These are phyloP conservation scores for Ciconia boyciana DNA, from an alignment of 2,113 vertebrate species.

Conservation along the genomic window DNA sequence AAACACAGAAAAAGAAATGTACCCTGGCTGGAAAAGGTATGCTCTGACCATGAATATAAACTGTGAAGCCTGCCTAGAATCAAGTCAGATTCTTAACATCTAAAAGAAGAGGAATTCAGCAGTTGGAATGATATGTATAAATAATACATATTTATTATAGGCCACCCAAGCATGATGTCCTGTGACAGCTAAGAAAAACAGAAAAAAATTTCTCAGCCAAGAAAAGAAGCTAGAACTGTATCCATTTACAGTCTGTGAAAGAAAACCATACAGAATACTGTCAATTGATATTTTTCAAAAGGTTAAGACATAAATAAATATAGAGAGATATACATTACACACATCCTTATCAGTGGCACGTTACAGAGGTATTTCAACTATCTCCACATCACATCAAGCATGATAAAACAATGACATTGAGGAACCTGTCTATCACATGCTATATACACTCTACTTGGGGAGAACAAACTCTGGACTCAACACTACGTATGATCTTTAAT, in stretches of 20 bases:
- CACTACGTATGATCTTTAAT: not conserved
- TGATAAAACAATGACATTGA: not conserved
- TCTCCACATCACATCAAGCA: not conserved
- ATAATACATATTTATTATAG: not conserved
- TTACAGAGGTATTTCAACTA: not conserved
- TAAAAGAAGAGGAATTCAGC: conserved; percentile 1
- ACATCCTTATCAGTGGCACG: not conserved
- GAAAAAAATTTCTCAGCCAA: not conserved
- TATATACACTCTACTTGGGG: not conserved
- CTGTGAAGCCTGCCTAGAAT: not conserved
- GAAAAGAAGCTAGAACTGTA: not conserved
- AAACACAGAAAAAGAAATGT: not conserved
- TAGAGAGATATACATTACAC: not conserved
- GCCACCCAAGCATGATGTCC: not conserved
- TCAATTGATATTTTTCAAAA: not conserved
- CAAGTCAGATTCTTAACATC: not conserved
- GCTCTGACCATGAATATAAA: conserved; percentile 11
- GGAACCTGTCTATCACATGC: not conserved
- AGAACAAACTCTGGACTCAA: not conserved
- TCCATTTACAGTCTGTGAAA: not conserved
- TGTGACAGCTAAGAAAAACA: conserved; percentile 29
- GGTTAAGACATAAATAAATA: not conserved
- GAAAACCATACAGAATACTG: not conserved
- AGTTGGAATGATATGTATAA: not conserved
- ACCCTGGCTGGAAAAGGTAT: not conserved